Conservation (phyloP, 2,797 vertebrate species). For the Liparis tanakae region DNA sequence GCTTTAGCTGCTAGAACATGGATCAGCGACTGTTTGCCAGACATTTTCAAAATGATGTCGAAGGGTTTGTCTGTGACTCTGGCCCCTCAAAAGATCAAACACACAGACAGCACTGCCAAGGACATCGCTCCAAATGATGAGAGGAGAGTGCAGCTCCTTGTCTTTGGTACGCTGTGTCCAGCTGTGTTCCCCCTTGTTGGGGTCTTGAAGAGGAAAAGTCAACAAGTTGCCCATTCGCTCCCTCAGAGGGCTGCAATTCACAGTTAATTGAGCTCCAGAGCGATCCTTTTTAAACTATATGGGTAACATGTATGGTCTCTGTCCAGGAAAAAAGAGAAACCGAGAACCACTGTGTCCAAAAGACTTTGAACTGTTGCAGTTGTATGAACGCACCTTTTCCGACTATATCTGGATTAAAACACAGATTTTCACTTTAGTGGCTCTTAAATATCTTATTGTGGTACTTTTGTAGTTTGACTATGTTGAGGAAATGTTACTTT, state of each 20-base stretch:
- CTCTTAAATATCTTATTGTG: too few relatives aligned
- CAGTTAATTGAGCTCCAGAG: constrained; percentile 42
- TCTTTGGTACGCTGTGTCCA: constrained; percentile 14
- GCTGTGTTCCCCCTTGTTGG: constrained; percentile 21
- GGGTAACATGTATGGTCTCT: constrained; percentile 38
- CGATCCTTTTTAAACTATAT: constrained; percentile 34
- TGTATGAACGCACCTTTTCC: too few relatives aligned
- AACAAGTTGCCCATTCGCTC: constrained; percentile 40
- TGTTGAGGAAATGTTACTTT: too few relatives aligned
- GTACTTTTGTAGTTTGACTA: too few relatives aligned
- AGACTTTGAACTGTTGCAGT: constrained; percentile 4
- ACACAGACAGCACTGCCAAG: constrained; percentile 26
- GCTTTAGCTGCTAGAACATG: constrained; percentile 62
- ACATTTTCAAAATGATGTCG: constrained; percentile 48
- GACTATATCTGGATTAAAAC: too few relatives aligned
- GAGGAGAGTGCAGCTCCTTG: constrained; percentile 23
- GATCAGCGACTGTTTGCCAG: constrained; percentile 60
- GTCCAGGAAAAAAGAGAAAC: constrained; percentile 18
- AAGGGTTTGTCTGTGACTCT: constrained; percentile 35
- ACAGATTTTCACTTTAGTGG: too few relatives aligned
- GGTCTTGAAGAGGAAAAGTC: constrained; percentile 33
- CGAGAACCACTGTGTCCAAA: constrained; percentile 6
- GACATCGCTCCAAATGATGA: constrained; percentile 21
- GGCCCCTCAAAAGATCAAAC: constrained; percentile 25
- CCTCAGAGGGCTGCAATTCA: constrained; percentile 40